Conservation (phyloP, 2,797 vertebrate genomes). For the Cebuella pygmaea region DNA sequence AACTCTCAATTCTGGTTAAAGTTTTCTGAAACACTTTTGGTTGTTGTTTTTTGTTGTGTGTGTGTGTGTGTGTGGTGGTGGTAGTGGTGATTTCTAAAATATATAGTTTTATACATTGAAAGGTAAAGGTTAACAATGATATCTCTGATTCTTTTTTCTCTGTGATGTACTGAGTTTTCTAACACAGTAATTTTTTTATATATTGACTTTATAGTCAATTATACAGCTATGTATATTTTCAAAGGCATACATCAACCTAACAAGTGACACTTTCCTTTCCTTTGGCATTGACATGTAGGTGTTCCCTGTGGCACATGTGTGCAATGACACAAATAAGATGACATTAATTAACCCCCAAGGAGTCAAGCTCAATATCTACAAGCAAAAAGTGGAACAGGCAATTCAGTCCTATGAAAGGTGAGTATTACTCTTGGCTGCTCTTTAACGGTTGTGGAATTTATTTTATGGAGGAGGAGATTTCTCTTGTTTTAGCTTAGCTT, state of each 20-base stretch:
- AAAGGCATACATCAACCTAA: not conserved
- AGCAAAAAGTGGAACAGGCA: conserved; percentile 84
- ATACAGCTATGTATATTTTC: not conserved
- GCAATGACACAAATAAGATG: conserved; percentile 78
- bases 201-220: not conserved
- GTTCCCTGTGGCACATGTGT: conserved; percentile 82
- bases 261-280: conserved; percentile 60
- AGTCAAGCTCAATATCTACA: conserved; percentile 87
- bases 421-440: conserved; percentile 57
- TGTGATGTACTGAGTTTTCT: not conserved
- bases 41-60: not conserved
- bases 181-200: not conserved
- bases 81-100: conserved; percentile 14
- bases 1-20: not conserved
- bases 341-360: conserved; percentile 87
- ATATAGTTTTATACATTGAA: not conserved
- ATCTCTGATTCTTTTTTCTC: not conserved
- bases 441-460: not conserved
- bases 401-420: conserved; percentile 88
- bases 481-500: not conserved
- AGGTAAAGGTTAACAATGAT: not conserved
- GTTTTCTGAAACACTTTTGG: not conserved
- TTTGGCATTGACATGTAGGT: conserved; percentile 77
- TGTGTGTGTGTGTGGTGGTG: not conserved
- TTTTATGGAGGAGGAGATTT: not conserved